Evolutionary conservation across 2,797 vertebrate genomes (phyloP), one percentile per base, ranked within the genome.

Genomic region (Pitangus sulphuratus): DNA sequence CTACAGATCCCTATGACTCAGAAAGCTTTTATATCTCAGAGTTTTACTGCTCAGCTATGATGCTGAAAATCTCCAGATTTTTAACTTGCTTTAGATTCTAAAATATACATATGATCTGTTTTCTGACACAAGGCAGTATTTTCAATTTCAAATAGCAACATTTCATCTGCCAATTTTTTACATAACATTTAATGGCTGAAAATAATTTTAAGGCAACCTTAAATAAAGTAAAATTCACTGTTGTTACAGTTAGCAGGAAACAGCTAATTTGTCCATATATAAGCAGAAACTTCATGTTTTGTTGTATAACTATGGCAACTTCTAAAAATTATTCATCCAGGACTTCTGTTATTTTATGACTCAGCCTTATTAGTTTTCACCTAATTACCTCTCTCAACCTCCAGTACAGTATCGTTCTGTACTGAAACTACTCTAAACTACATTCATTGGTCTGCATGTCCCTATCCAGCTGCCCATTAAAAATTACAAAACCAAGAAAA

Each of bases 1-100:
- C 93, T 96, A 93, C 92, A 97, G 91, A 97, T 97, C 78, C 70
- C 64, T 98, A 97, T 97, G 93, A 94, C 90, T 89, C 82, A 62
- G 66, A 96, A 96, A 96, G 69, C 92, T 97, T 98, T 97, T 94
- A 53, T 94, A 95, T 90, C 95, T 96, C 87, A 84, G 76, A 75
- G 69, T 96, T 97, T 97, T 97, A 97, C 96, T 92, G 68, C 88
- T 89, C 71, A 79, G 30, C 68, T 90, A 66, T 76, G 64, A 95
- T 72, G 25, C 44, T 75, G 70, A 94, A 97, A 94, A 91, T 84
- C 61, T 91, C 76, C 88, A 85, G 68, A 64, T 82, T 97, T 92
- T 94, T 94, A 78, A 35, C 57, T 81, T 84, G 84, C 93, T 96
- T 97, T 80, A 80, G 90, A 87, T 95, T 97, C 93, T 92, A 89